Evolutionary conservation across 2,888 invertebrate species (phyloP).

Genomic region (Agrilus mali): DNA sequence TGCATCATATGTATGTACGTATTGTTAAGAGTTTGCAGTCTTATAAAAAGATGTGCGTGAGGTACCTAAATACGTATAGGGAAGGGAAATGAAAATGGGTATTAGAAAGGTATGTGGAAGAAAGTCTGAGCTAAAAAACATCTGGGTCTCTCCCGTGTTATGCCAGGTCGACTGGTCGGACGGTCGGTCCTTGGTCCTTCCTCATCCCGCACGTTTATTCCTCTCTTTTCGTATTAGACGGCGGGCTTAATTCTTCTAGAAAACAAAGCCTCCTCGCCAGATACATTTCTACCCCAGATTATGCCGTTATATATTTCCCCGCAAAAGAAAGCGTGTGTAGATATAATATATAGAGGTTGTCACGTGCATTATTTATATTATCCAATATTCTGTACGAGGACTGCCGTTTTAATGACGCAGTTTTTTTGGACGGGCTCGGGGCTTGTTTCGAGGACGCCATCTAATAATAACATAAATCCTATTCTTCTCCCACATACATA

Average conservation of each 20-base stretch:
- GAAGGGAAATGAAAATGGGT: not conserved
- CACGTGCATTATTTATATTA: constrained; percentile 32
- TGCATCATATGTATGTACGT: not conserved
- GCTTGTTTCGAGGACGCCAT: not conserved
- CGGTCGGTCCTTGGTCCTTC: too few species aligned
- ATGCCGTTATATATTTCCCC: constrained; percentile 29
- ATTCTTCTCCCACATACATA: too few species aligned
- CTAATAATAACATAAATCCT: too few species aligned
- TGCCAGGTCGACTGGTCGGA: too few species aligned
- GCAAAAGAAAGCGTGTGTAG: constrained; percentile 26
- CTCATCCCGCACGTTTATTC: too few species aligned
- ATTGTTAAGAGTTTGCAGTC: not conserved
- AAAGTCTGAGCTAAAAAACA: too few species aligned
- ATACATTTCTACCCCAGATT: constrained; percentile 32
- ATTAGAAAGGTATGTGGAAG: too few species aligned
- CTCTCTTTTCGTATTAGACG: constrained; percentile 24
- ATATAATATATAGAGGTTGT: constrained; percentile 31
- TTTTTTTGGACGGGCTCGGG: constrained; percentile 9
- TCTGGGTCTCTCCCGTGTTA: too few species aligned
- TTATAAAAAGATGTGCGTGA: not conserved
- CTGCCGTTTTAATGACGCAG: constrained; percentile 30
- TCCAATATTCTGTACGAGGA: constrained; percentile 24
- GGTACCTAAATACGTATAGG: not conserved
- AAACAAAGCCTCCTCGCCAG: constrained; percentile 28
- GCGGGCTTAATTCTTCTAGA: constrained; percentile 31